Percentiles rank a stretch among this genome's conserved stretches.
Evolutionary conservation across 2,113 vertebrate species (phyloP).

Genomic region (Cygnus atratus): DNA sequence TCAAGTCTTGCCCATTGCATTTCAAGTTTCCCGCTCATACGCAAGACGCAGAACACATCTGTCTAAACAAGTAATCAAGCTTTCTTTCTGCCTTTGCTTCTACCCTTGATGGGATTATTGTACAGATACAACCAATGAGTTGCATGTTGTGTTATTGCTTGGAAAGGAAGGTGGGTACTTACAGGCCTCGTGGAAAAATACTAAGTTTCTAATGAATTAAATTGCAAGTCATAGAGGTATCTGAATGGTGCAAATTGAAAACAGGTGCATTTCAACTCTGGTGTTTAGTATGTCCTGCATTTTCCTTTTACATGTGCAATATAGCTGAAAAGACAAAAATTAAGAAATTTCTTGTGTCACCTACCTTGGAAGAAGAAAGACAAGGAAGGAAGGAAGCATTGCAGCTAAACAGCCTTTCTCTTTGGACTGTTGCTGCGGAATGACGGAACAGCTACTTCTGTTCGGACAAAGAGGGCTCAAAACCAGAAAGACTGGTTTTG

Average conservation of each 20-base stretch:
- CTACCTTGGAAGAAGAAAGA: neutral
- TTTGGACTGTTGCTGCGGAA: neutral
- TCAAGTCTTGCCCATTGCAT: neutral
- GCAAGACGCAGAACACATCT: rapidly evolving
- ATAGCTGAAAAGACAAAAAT: neutral
- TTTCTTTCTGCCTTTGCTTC: neutral
- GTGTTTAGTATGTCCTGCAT: neutral
- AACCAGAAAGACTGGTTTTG: conserved; percentile 27
- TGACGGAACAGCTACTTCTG: neutral
- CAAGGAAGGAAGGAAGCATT: neutral
- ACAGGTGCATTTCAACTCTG: neutral
- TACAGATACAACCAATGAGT: rapidly evolving
- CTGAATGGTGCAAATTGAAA: neutral
- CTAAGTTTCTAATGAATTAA: neutral
- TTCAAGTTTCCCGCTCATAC: neutral
- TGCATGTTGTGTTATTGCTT: neutral
- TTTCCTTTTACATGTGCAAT: neutral
- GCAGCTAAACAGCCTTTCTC: neutral
- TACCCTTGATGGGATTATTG: neutral
- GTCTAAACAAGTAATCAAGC: neutral
- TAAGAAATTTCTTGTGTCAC: neutral
- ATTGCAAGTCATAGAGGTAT: neutral
- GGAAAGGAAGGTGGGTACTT: neutral
- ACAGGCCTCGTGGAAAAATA: neutral
- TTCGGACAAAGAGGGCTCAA: neutral